These are phyloP conservation scores for Rhyacophila brunnea DNA, from an alignment of 1,140 invertebrate genomes.

Conservation along the genomic window DNA sequence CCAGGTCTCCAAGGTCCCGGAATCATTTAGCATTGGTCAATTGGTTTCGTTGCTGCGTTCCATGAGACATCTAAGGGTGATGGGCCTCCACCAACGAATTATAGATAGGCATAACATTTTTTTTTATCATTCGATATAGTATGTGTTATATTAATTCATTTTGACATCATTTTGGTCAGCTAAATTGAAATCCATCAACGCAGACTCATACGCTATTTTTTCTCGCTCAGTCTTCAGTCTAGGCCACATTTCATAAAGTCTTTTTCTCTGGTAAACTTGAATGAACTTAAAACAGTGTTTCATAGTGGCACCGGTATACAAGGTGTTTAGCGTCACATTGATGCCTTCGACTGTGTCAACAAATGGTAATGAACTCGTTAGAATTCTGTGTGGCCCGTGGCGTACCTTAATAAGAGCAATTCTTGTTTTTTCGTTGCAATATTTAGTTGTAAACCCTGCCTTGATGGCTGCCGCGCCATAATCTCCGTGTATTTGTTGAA, in stretches of 20 bases:
- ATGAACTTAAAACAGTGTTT: constrained; percentile 76
- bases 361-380: constrained; percentile 65
- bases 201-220: constrained; percentile 51
- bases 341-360: constrained; percentile 63
- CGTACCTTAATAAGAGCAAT: constrained; percentile 68
- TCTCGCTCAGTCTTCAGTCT: constrained; percentile 58
- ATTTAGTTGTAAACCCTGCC: constrained; percentile 71
- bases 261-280: constrained; percentile 62
- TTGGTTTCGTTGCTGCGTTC: too few species aligned
- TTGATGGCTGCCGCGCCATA: constrained; percentile 67
- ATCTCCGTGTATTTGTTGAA: constrained; percentile 70
- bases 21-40: too few species aligned
- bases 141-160: too few species aligned
- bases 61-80: too few species aligned
- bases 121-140: too few species aligned
- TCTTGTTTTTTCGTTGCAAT: constrained; percentile 72
- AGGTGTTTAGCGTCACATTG: constrained; percentile 60
- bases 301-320: constrained; percentile 75
- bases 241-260: constrained; percentile 56
- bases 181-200: constrained; percentile 54
- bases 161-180: not conserved
- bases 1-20: too few species aligned
- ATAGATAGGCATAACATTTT: too few species aligned
- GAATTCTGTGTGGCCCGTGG: constrained; percentile 70
- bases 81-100: too few species aligned